These are phyloP conservation scores for Limnephilus rhombicus DNA, from an alignment of 2,888 invertebrate species.

Conservation along the genomic window DNA sequence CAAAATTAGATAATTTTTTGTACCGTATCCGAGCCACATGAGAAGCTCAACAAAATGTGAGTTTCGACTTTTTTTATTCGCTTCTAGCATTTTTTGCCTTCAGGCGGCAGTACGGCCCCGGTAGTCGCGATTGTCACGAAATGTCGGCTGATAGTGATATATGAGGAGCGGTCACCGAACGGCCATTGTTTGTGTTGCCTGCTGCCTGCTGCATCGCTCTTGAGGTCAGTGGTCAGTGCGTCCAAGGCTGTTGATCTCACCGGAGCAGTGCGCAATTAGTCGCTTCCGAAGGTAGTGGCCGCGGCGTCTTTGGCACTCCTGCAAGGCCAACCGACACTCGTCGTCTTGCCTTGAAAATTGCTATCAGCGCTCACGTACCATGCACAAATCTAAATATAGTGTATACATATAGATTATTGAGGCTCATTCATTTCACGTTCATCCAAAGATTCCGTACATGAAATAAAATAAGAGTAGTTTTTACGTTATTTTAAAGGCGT, in stretches of 20 bases:
- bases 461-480: no score
- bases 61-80: no score
- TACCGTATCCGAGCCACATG: no score
- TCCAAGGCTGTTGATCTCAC: background rate
- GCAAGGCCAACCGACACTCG: background rate
- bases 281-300: background rate
- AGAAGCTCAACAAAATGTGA: no score
- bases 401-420: background rate
- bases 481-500: no score
- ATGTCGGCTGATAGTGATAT: background rate
- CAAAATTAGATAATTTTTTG: no score
- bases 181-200: slow-evolving; percentile 12
- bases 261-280: slow-evolving; percentile 10
- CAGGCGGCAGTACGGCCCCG: background rate
- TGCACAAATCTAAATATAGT: background rate
- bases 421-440: background rate
- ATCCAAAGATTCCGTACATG: background rate
- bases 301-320: background rate
- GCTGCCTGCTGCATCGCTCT: slow-evolving; percentile 3
- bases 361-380: background rate
- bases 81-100: no score
- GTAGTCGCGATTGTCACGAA: background rate
- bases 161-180: slow-evolving; percentile 15
- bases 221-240: background rate
- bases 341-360: background rate